Conservation (phyloP, 2,113 vertebrate genomes). For the Calonectris borealis region DNA sequence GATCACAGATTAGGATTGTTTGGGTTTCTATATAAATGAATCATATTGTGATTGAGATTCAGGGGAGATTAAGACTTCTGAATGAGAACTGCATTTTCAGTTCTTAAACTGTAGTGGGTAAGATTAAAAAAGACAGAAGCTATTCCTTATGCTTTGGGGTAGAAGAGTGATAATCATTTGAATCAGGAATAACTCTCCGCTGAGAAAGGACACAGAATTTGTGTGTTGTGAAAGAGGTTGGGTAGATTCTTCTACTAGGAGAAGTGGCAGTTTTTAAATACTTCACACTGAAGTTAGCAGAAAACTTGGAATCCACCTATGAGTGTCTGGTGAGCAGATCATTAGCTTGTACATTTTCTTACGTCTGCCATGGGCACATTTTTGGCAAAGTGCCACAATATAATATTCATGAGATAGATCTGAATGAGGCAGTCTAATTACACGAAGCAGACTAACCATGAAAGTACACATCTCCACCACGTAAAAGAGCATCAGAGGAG, state of each 20-base stretch:
- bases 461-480: neutral
- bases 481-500: neutral
- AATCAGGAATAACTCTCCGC: neutral
- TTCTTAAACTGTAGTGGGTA: neutral
- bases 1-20: neutral
- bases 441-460: neutral
- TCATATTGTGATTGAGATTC: neutral
- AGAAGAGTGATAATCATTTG: neutral
- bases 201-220: neutral
- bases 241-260: neutral
- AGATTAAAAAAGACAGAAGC: neutral
- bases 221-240: neutral
- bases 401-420: neutral
- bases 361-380: rapidly evolving
- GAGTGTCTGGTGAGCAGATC: neutral
- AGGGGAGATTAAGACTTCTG: neutral
- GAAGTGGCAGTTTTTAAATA: neutral
- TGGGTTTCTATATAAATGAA: neutral
- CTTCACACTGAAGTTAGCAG: neutral
- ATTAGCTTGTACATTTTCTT: neutral
- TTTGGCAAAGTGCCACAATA: neutral
- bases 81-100: neutral
- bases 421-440: neutral
- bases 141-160: neutral
- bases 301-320: neutral